Evolutionary conservation across 1,140 invertebrate genomes (phyloP).

Genomic region (Sitobion miscanthi): DNA sequence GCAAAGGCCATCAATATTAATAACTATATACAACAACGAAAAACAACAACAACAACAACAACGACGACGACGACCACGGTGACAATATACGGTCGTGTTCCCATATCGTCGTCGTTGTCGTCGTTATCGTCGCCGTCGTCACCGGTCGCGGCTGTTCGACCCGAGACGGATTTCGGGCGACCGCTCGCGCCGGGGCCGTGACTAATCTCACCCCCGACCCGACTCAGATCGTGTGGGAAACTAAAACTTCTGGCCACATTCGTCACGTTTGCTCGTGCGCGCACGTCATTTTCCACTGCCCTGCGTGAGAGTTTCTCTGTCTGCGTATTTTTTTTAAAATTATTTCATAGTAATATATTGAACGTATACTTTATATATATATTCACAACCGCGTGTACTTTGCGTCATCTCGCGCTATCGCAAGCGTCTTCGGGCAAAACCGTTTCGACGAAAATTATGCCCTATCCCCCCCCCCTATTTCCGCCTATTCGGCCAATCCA

Average conservation of each 20-base stretch:
- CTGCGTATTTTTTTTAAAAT: background rate
- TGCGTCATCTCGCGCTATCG: background rate
- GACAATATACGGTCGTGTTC: background rate
- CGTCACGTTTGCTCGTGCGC: conserved; percentile 10
- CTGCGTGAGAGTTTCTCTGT: background rate
- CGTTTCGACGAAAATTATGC: no score
- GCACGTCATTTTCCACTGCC: background rate
- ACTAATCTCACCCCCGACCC: conserved; percentile 10
- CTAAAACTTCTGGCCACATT: conserved; percentile 46
- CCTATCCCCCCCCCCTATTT: no score
- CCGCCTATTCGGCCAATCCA: no score
- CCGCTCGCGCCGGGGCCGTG: background rate
- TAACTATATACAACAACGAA: conserved; percentile 1
- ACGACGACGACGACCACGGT: background rate
- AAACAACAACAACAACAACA: background rate
- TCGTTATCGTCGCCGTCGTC: background rate
- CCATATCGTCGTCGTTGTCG: background rate
- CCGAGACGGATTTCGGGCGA: conserved; percentile 45
- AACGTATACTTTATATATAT: background rate
- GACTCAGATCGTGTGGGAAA: conserved; percentile 35
- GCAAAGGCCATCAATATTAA: conserved; percentile 43
- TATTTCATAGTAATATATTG: background rate
- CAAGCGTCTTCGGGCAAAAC: no score
- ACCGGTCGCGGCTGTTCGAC: background rate
- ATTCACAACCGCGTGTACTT: background rate